Evolutionary conservation across 2,797 vertebrate species (phyloP), one percentile per base, ranked within the genome.

Genomic region (Acropternis orthonyx): DNA sequence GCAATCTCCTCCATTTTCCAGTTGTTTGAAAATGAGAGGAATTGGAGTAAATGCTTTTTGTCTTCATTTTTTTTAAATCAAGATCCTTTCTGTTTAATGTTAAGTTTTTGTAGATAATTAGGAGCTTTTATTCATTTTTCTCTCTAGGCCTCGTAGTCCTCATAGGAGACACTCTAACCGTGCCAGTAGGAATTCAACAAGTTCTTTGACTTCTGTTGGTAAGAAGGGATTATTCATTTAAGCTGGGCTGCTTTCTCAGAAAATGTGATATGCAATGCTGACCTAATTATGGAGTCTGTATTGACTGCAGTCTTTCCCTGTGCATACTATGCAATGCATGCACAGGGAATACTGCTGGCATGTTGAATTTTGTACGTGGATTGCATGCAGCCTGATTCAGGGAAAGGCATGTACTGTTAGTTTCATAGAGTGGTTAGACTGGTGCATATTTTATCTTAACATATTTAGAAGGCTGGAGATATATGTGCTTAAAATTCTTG

Each of bases 151-250:
- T 49, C 98, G 98, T 96, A 99, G 99, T 97, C 99, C 99, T 83
- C 98, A 98, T 14, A 92, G 95, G 68, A 97, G 99, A 94, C 97
- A 98, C 93, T 98, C 98, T 69, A 97, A 95, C 84, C 98, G 98
- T 52, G 92, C 98, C 87, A 89, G 96, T 89, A 98, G 98, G 94
- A 98, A 97, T 85, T 97, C 98, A 21, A 97, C 96, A 48, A 97
- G 94, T 85, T 98, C 98, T 8, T 98, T 99, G 97, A 99, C 99
- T 77, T 99, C 98, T 96, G 98, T 99, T 23, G 99, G 99, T 99
- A 98, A 97, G 98, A 96, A 79, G 34, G 46, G 48, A 43, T 88
- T 54, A 22, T 67, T 86, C 24, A 54, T 85, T 80, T 65, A 71
- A 89, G 6, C 22, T 34, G 11, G 49, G 15, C 36, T 56, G 19